A percentile compares a stretch with the other conserved stretches of the same genome.
Conservation (phyloP, 2,888 invertebrate species). For the Deilephila porcellus region DNA sequence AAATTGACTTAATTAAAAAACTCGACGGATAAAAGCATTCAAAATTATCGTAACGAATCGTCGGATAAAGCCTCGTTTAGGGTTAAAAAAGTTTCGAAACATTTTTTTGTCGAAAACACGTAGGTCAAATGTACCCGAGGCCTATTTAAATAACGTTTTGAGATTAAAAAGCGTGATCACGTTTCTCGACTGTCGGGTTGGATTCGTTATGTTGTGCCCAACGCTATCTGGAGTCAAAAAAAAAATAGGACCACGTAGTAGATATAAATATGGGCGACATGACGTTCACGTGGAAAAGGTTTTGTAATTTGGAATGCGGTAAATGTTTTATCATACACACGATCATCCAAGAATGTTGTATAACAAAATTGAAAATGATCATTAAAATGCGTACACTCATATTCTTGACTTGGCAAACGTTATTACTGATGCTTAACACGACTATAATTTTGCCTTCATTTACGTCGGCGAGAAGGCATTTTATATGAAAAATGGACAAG, state of each 20-base stretch:
- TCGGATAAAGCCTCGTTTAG: conserved; percentile 17
- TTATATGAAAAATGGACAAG: conserved; percentile 19
- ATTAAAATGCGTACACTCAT: neutral
- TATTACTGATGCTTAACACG: conserved; percentile 9
- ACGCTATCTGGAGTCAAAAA: conserved; percentile 4
- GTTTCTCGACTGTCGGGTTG: conserved; percentile 22
- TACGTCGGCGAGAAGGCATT: conserved; percentile 4
- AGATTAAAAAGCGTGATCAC: conserved; percentile 26
- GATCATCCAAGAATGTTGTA: neutral
- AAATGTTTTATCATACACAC: conserved; percentile 4
- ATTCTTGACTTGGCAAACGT: neutral
- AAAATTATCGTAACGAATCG: conserved; percentile 26
- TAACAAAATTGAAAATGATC: neutral
- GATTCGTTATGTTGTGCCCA: conserved; percentile 21
- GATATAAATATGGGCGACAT: conserved; percentile 21
- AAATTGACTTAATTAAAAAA: conserved; percentile 22
- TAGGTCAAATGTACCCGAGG: conserved; percentile 16
- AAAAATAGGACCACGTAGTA: conserved; percentile 5
- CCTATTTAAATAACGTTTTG: conserved; percentile 23
- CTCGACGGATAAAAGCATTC: conserved; percentile 16
- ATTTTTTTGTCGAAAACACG: conserved; percentile 23
- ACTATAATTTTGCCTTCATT: conserved; percentile 18
- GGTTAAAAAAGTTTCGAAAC: conserved; percentile 16
- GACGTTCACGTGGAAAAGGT: neutral
- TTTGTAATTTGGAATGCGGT: conserved; percentile 16